Conservation (phyloP, 1,140 invertebrate species). For the Linepithema humile region DNA sequence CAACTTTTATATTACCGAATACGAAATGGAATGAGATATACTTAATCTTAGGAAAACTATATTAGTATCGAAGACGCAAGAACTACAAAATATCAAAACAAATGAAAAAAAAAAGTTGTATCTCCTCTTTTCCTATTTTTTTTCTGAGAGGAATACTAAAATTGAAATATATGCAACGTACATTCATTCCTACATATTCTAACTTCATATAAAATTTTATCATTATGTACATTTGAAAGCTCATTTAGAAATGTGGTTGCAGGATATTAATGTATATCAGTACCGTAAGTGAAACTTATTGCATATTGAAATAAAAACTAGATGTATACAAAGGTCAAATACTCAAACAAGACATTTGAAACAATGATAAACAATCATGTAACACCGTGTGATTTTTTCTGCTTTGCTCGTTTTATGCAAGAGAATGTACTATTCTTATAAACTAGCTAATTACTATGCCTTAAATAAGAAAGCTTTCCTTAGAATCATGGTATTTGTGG, state of each 20-base stretch:
- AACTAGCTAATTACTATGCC: constrained; percentile 48
- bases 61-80: neutral
- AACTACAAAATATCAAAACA: neutral
- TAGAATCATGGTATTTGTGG: constrained; percentile 44
- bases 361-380: neutral
- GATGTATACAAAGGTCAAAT: neutral
- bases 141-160: neutral
- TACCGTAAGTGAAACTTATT: neutral
- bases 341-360: neutral
- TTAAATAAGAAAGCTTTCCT: constrained; percentile 62
- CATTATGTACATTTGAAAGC: constrained; percentile 11
- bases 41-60: constrained; percentile 30
- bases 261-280: neutral
- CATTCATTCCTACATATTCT: constrained; percentile 1
- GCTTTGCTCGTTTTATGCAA: constrained; percentile 62
- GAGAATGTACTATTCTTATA: constrained; percentile 69
- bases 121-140: neutral
- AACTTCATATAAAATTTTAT: constrained; percentile 30
- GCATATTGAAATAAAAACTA: neutral
- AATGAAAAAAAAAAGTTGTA: neutral
- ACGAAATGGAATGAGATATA: constrained; percentile 27
- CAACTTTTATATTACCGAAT: neutral
- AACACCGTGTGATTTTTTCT: neutral
- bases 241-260: neutral
- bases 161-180: neutral